phyloP scores from a whole-genome alignment of 1,140 invertebrate species.

The Drosophila arawakana region DNA sequence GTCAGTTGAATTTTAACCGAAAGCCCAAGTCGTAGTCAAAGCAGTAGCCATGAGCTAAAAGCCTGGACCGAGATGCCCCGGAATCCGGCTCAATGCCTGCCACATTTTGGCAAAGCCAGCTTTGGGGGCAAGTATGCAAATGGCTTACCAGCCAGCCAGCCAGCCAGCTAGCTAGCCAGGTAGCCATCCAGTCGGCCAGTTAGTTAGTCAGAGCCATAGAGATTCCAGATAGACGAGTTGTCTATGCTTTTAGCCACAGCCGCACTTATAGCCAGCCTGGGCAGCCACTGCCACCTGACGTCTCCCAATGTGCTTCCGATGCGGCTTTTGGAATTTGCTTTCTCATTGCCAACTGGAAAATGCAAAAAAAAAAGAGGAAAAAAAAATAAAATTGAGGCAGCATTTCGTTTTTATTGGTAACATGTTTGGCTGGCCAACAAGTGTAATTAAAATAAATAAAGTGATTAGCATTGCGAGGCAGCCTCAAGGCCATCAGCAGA shows the following conservation, averaged over 20 bases:
- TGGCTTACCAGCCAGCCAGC: conserved; percentile 5
- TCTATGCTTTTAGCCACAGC: conserved; percentile 8
- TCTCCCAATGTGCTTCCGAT: conserved; percentile 31
- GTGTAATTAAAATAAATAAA: conserved; percentile 39
- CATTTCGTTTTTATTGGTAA: conserved; percentile 79
- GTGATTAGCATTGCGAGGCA: conserved; percentile 26
- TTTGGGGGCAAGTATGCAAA: conserved; percentile 64
- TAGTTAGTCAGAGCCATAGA: conserved; percentile 15
- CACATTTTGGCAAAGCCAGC: conserved; percentile 34
- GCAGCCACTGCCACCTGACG: not conserved
- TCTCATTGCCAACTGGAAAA: conserved; percentile 42
- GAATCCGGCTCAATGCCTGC: conserved; percentile 31
- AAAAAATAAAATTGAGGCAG: not conserved
- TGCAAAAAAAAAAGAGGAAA: too few relatives aligned
- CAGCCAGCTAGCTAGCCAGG: too few relatives aligned
- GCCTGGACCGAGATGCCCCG: conserved; percentile 4
- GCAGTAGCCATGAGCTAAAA: too few relatives aligned
- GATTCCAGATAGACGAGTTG: conserved; percentile 53
- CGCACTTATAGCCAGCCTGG: not conserved
- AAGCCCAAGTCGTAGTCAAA: conserved; percentile 3
- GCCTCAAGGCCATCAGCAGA: conserved; percentile 30
- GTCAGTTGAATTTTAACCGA: conserved; percentile 42
- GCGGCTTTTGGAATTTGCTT: conserved; percentile 68
- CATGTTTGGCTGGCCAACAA: conserved; percentile 57
- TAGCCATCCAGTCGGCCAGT: too few relatives aligned